These are phyloP conservation scores for Ferrisia virgata DNA, from an alignment of 2,888 invertebrate species.

Conservation along the genomic window DNA sequence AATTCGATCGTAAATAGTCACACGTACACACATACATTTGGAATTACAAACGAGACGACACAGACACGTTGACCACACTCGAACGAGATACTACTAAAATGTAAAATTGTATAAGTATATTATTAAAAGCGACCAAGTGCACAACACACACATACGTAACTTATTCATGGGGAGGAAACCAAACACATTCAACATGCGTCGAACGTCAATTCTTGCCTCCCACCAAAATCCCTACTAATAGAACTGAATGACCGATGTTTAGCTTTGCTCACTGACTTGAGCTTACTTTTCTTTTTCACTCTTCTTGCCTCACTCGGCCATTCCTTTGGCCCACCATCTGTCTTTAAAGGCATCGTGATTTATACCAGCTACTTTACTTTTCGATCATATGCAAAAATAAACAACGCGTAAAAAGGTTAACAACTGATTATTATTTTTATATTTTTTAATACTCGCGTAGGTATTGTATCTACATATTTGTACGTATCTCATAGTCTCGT, in stretches of 20 bases:
- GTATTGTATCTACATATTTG: neutral
- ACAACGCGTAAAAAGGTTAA: neutral
- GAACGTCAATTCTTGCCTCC: neutral
- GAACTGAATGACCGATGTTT: neutral
- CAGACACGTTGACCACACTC: neutral
- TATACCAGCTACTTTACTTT: neutral
- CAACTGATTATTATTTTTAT: neutral
- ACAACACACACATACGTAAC: neutral
- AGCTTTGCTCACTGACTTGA: neutral
- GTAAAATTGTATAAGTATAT: neutral
- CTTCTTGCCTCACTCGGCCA: too few relatives aligned
- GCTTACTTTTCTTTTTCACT: too few relatives aligned
- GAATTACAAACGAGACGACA: too few relatives aligned
- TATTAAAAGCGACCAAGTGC: neutral
- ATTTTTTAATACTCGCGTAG: neutral
- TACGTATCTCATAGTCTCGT: neutral
- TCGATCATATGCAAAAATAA: slow-evolving; percentile 5
- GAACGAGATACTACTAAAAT: neutral
- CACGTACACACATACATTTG: neutral
- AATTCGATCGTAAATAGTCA: neutral
- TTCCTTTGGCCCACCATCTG: too few relatives aligned
- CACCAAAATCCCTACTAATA: slow-evolving; percentile 5
- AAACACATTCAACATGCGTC: neutral
- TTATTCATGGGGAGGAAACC: neutral
- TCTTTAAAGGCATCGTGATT: neutral